phyloP scores from a whole-genome alignment of 2,797 vertebrate genomes.

The Phylloscopus collybita region DNA sequence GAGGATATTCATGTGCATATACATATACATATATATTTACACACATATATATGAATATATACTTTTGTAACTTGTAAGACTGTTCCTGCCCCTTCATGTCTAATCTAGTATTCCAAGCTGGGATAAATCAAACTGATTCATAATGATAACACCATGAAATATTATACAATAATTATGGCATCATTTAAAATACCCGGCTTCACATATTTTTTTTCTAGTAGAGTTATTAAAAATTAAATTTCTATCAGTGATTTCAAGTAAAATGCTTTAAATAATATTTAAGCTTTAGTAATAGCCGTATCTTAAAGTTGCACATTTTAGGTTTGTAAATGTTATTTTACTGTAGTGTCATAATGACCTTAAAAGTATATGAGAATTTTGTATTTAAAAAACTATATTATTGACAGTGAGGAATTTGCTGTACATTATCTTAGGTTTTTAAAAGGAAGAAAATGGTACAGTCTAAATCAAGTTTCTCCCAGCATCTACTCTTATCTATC shows the following conservation, averaged over 20 bases:
- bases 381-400: background rate
- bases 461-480: background rate
- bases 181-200: constrained; percentile 47
- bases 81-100: constrained; percentile 61
- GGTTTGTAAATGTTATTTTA: constrained; percentile 27
- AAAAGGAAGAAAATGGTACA: background rate
- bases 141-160: constrained; percentile 51
- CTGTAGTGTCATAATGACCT: background rate
- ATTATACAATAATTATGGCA: constrained; percentile 43
- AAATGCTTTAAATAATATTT: constrained; percentile 13
- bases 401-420: background rate
- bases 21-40: background rate
- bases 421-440: background rate
- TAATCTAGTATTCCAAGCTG: constrained; percentile 68
- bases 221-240: constrained; percentile 49
- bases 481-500: background rate
- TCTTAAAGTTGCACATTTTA: constrained; percentile 18
- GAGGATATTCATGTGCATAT: constrained; percentile 63
- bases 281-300: background rate
- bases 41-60: background rate
- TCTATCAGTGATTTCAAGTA: background rate
- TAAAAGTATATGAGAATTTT: background rate
- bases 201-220: background rate
- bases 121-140: constrained; percentile 68
- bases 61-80: constrained; percentile 46